A percentile compares a stretch with the other conserved stretches of the same genome.
Evolutionary conservation across 2,888 invertebrate species (phyloP).

Genomic region (Tuberolachnus salignus): DNA sequence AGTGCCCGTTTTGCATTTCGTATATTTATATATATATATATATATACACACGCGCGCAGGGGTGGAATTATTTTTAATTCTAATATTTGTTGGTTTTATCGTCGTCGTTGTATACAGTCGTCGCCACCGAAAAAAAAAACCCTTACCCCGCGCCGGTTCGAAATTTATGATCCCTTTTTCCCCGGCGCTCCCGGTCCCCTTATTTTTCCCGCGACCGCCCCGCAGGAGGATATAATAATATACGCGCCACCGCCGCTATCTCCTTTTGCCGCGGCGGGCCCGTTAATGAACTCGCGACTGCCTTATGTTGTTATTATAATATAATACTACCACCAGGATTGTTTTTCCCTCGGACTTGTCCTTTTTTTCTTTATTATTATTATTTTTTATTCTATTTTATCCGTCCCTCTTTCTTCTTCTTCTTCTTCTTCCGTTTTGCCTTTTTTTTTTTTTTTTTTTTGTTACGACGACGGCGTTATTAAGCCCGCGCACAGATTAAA

Average conservation of each 20-base stretch:
- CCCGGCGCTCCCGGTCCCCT: conserved; percentile 12
- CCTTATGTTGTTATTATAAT: conserved; percentile 30
- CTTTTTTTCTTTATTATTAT: conserved; percentile 24
- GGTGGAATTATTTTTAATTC: conserved; percentile 59
- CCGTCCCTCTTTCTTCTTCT: not conserved
- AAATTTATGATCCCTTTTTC: conserved; percentile 55
- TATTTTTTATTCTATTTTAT: not conserved
- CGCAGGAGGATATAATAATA: not conserved
- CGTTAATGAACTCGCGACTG: conserved; percentile 54
- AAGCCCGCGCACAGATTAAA: conserved; percentile 52
- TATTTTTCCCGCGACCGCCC: conserved; percentile 12
- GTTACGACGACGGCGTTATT: conserved; percentile 13
- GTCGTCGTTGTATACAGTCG: conserved; percentile 32
- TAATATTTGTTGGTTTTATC: conserved; percentile 59
- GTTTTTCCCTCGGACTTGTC: conserved; percentile 45
- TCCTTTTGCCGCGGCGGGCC: conserved; percentile 16
- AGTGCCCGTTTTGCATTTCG: conserved; percentile 58
- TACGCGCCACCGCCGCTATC: conserved; percentile 25
- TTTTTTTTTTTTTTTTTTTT: conserved; percentile 14
- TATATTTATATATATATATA: conserved; percentile 7
- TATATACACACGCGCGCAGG: conserved; percentile 46
- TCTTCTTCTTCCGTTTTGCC: not conserved
- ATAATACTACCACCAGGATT: conserved; percentile 27
- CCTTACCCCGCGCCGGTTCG: conserved; percentile 24
- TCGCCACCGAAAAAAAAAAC: conserved; percentile 33